Base-by-base conservation (phyloP, 1,140 invertebrate genomes). In the Lepidurus packardi region DNA sequence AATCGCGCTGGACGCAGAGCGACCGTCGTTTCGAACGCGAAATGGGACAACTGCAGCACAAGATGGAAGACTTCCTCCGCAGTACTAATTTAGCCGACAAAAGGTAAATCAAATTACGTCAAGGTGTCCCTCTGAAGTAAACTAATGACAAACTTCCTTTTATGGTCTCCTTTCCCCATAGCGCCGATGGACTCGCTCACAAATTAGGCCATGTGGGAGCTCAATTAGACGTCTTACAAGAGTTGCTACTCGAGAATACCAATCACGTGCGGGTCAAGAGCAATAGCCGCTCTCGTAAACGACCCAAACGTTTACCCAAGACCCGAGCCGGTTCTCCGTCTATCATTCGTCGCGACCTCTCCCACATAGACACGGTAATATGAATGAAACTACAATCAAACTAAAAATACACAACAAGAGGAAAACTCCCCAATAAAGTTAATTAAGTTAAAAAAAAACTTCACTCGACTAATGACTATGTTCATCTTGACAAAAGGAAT, bases 41-140 rank as follows among this genome's bases (percentile, higher is more conserved):
- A 78, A 78, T 78, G 78, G 75, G 73, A 13, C 78, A 78, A 74
- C 44, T 78, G 73, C 73, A 78, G 43, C 42, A 74, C 6, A 78
- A 74, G 75, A 78, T 78, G 78, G 78, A 78, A 43, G 78, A 78
- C 43, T 73, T 78, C 25, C 73, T 78, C 21, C 78, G 78, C 43
- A 77, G 43, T 77, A 47, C 75, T 10, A 78, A 75, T 47, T 24
- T 74, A 24, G 73, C 78, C 6, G 78, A 78, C 21, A 74, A 78
- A 45, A 44, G 73, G 78, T 78, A 75, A 65, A n/a, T 21, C 34
- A 53, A 45, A 44, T 1, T 76, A 76, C 10, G 43, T 43, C 13
- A 47, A 44, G 42, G 44, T 43, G 42, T 76, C 42, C n/a, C 44
- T 43, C 21, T 76, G 11, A n/a, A 43, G 21, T 76, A 24, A 42